Percentiles rank a stretch among this genome's conserved stretches.
Evolutionary conservation across 37 sponge, comb jelly and placozoan genomes (phyloP).

Genomic region (Ephydatia muelleri): DNA sequence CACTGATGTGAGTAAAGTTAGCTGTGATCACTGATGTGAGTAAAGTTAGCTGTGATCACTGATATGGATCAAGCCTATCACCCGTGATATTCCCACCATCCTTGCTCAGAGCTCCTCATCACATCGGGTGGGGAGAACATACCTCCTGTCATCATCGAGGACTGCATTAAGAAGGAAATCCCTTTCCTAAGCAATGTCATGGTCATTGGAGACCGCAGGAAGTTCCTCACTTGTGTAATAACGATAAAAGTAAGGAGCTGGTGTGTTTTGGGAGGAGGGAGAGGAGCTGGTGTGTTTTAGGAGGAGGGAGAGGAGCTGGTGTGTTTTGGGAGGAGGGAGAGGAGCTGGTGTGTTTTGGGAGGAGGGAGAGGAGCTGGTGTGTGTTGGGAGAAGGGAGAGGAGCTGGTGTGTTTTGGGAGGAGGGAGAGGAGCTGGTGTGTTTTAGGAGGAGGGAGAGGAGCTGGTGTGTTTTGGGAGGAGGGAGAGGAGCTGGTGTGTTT

Average conservation of each 20-base stretch:
- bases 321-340: no score
- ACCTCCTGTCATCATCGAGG: slow-evolving; percentile 82
- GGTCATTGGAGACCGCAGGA: slow-evolving; percentile 81
- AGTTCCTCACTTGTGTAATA: slow-evolving; percentile 75
- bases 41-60: neutral
- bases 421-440: no score
- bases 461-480: no score
- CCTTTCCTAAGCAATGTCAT: slow-evolving; percentile 92
- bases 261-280: no score
- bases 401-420: no score
- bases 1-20: neutral
- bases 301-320: no score
- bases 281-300: no score
- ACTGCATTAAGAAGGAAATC: slow-evolving; percentile 54
- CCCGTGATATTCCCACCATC: neutral
- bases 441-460: no score
- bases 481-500: no score
- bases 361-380: no score
- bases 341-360: no score
- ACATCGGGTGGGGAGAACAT: slow-evolving; percentile 93
- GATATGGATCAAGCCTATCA: neutral
- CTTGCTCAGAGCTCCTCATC: slow-evolving; percentile 77
- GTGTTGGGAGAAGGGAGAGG: no score
- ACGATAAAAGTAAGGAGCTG: slow-evolving; percentile 85
- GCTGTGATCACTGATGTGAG: neutral